Conservation (phyloP, 1,140 invertebrate species). For the Arion vulgaris region DNA sequence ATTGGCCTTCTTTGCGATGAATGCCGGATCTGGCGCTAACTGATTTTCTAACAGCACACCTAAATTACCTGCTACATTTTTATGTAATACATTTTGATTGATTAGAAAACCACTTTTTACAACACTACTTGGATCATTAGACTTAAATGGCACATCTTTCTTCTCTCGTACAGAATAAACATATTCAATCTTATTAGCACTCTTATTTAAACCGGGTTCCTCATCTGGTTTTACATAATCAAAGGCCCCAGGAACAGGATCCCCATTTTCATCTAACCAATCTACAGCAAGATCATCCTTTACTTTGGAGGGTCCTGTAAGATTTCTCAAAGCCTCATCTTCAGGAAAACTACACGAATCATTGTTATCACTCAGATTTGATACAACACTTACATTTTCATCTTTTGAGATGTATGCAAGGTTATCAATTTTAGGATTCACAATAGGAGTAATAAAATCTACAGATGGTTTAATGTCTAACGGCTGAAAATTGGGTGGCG, state of each 20-base stretch:
- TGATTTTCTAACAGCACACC: background rate
- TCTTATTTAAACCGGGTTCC: background rate
- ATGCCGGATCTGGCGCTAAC: background rate
- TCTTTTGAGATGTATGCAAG: background rate
- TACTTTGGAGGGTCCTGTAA: background rate
- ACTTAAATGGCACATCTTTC: conserved; percentile 23
- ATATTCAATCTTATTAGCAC: conserved; percentile 24
- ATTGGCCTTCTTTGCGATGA: background rate
- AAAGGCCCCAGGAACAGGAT: conserved; percentile 33
- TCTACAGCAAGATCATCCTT: conserved; percentile 4
- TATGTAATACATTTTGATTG: conserved; percentile 24
- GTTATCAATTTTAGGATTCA: background rate
- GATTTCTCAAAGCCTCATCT: background rate
- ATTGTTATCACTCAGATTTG: background rate
- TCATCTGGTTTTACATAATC: conserved; percentile 19
- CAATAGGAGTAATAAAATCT: background rate
- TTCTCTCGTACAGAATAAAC: conserved; percentile 31
- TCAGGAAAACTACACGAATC: background rate
- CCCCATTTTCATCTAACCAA: conserved; percentile 39
- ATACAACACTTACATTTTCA: background rate
- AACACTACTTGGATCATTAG: background rate
- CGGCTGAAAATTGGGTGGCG: conserved; percentile 16
- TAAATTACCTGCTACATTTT: conserved; percentile 15
- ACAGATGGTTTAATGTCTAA: background rate
- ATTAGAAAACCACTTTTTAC: conserved; percentile 4